Evolutionary conservation across 2,888 invertebrate species (phyloP), one percentile per base, ranked within the genome.

Genomic region (Tetropium fuscum): DNA sequence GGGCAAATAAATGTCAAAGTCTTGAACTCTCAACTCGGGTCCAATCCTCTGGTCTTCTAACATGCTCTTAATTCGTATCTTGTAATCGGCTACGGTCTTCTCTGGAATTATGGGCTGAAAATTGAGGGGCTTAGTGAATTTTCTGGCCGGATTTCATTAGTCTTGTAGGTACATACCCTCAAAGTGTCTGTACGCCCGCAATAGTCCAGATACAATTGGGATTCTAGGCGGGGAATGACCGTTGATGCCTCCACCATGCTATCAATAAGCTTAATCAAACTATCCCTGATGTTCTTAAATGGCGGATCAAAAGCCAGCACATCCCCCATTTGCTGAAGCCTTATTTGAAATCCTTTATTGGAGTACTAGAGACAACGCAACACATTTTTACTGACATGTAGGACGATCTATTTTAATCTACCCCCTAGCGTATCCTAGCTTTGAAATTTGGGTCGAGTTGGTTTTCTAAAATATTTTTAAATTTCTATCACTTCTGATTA

Each of bases 1-100:
- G 64, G 87, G 86, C 60, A 91, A 86, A 75, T 93, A 95, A 63
- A 90, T 87, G 77, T 94, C 93, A 77, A 95, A 93, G 78, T 93
- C 92, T 76, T 89, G 88, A 8, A 91, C 81, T 47, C 91, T 84
- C 16, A 89, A 69, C 74, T 92, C 91, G 0, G 93, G 92, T 0
- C 89, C 91, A 53, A 90, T 88, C 69, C 89, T 84, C 74, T 93
- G 90, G 56, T 90, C 88, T 66, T 88, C 86, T 10, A 94, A 83
- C 67, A 93, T 80, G 20, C 86, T 84, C 4, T 83, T 80, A 2
- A 96, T 87, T 62, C 83, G 81, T 48, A 82, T 78, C 68, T 88
- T 88, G 67, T 91, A 90, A 0, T 80, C 77, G 1, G 87, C 84
- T 2, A 94, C 83, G 25, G 91, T 85, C 34, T 90, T 89, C 7